These are phyloP conservation scores for Dipodomys stephensi DNA, from an alignment of 2,113 vertebrate species.

Conservation along the genomic window DNA sequence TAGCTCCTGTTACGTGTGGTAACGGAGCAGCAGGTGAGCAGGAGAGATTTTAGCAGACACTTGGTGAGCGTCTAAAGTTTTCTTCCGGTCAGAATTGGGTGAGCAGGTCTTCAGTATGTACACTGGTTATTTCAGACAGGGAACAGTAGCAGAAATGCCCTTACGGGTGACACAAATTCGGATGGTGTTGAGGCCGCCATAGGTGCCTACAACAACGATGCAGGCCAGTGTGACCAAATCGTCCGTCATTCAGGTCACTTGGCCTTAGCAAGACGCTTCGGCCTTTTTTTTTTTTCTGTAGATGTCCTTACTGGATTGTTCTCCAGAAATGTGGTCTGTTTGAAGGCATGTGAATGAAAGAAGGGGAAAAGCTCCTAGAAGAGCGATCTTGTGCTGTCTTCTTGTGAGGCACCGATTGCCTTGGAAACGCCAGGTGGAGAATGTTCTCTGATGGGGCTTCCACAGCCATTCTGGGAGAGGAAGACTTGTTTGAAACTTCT, in stretches of 20 bases:
- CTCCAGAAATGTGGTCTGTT: neutral
- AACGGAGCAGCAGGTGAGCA: neutral
- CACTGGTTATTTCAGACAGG: conserved; percentile 50
- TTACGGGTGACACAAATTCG: neutral
- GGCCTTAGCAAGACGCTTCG: neutral
- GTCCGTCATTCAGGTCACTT: no score
- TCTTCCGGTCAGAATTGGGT: neutral
- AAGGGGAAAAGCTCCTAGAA: neutral
- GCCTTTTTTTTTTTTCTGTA: neutral
- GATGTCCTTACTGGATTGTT: neutral
- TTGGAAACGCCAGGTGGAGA: neutral
- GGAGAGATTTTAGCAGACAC: neutral
- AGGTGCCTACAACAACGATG: neutral
- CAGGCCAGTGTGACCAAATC: no score
- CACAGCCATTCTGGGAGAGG: neutral
- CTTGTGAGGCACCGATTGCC: no score
- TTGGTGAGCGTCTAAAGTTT: neutral
- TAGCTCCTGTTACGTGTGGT: neutral
- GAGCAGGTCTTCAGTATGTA: neutral
- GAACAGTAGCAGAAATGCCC: neutral
- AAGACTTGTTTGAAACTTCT: fast-evolving
- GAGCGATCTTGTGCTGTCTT: neutral
- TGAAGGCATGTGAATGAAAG: neutral
- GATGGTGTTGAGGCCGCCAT: neutral
- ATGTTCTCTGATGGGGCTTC: neutral